phyloP scores from a whole-genome alignment of 2,113 vertebrate species.

The Lampris megalopsis region DNA sequence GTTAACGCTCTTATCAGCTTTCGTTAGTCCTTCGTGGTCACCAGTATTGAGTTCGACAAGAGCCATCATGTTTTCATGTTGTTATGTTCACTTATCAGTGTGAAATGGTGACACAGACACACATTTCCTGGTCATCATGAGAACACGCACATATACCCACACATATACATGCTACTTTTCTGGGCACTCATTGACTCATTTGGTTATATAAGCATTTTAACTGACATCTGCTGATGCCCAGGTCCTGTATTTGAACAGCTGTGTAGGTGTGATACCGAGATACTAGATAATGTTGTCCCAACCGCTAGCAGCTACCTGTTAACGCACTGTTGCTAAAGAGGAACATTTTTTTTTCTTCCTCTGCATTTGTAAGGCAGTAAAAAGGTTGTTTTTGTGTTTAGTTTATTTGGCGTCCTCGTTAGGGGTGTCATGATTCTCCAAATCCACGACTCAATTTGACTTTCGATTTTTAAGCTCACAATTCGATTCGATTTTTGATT shows the following conservation, averaged over 20 bases:
- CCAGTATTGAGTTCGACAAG: slow-evolving; percentile 43
- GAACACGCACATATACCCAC: background rate
- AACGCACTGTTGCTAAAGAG: slow-evolving; percentile 12
- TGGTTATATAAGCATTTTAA: slow-evolving; percentile 40
- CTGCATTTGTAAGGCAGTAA: background rate
- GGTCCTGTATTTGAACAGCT: slow-evolving; percentile 51
- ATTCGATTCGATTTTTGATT: too few species aligned
- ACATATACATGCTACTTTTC: background rate
- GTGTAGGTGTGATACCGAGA: slow-evolving; percentile 50
- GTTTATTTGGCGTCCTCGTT: too few species aligned
- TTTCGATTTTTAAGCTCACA: too few species aligned
- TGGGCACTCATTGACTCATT: slow-evolving; percentile 3
- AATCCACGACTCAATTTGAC: too few species aligned
- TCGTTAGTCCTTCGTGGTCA: background rate
- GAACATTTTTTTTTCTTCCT: background rate
- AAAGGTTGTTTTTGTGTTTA: too few species aligned
- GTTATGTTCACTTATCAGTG: slow-evolving; percentile 54
- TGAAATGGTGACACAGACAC: slow-evolving; percentile 29
- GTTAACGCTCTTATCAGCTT: background rate
- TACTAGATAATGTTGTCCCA: slow-evolving; percentile 18
- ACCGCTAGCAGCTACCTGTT: slow-evolving; percentile 1
- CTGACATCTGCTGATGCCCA: slow-evolving; percentile 52
- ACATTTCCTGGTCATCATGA: slow-evolving; percentile 46
- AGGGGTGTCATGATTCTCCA: too few species aligned
- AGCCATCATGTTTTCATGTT: slow-evolving; percentile 64